Percentiles rank a stretch among this genome's conserved stretches.
These are phyloP conservation scores for Cephalopachus bancanus DNA, from an alignment of 2,797 vertebrate genomes.

Conservation along the genomic window DNA sequence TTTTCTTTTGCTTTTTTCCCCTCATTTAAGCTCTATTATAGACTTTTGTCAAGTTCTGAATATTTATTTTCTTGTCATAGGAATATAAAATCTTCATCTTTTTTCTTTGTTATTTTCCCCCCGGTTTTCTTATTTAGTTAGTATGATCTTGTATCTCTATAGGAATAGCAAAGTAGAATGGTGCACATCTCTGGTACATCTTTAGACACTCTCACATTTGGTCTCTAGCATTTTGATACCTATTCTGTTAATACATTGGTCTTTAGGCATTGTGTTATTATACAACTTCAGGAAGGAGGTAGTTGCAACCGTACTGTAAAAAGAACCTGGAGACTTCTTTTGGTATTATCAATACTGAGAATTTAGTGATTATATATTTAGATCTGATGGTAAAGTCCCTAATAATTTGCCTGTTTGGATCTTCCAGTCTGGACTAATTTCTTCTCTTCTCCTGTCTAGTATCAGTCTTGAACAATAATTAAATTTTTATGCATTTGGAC, in stretches of 20 bases:
- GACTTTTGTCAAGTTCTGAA: background rate
- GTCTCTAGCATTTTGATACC: background rate
- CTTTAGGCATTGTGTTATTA: conserved; percentile 78
- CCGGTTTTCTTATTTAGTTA: background rate
- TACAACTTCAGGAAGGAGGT: conserved; percentile 63
- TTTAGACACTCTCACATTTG: background rate
- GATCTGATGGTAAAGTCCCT: conserved; percentile 73
- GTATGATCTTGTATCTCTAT: background rate
- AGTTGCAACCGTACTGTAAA: conserved; percentile 41
- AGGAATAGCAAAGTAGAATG: background rate
- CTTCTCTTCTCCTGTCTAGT: background rate
- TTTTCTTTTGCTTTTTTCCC: background rate
- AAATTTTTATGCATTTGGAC: background rate
- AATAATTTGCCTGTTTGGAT: conserved; percentile 42
- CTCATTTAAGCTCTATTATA: background rate
- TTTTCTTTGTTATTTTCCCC: background rate
- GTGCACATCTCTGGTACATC: background rate
- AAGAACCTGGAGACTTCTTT: conserved; percentile 71
- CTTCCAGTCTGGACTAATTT: background rate
- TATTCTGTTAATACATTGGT: conserved; percentile 36
- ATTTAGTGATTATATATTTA: conserved; percentile 82
- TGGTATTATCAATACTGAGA: conserved; percentile 72
- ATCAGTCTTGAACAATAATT: conserved; percentile 49
- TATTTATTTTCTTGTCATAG: background rate
- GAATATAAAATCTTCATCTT: background rate